phyloP scores from a whole-genome alignment of 2,113 vertebrate genomes.

The Eretmochelys imbricata region DNA sequence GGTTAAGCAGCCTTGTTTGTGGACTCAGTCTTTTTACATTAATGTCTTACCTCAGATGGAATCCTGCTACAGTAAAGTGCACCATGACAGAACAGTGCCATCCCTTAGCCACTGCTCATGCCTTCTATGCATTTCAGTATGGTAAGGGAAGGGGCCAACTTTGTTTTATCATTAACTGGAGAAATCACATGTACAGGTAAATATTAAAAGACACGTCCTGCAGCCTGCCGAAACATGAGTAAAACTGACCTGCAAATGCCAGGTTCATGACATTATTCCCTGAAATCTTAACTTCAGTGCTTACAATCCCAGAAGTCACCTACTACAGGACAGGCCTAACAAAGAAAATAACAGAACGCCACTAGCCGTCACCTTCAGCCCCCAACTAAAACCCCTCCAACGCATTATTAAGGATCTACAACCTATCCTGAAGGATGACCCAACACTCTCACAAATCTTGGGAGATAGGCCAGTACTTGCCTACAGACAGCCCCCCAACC shows the following conservation, averaged over 20 bases:
- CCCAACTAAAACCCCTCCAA: no score
- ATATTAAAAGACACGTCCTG: accelerated
- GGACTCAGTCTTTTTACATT: neutral
- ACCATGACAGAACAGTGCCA: neutral
- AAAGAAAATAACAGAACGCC: no score
- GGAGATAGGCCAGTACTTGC: no score
- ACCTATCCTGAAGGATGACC: no score
- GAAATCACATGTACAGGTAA: neutral
- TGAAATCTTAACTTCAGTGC: neutral
- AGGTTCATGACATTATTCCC: neutral
- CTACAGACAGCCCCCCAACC: no score
- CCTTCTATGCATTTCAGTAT: neutral
- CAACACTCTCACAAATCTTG: no score
- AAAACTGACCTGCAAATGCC: neutral
- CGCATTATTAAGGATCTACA: no score
- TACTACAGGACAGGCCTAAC: no score
- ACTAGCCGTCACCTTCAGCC: no score
- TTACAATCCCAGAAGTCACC: no score
- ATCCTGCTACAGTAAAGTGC: neutral
- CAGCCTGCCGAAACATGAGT: neutral
- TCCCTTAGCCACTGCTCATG: neutral
- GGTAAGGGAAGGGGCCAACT: neutral
- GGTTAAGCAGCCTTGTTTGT: neutral
- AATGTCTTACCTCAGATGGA: neutral
- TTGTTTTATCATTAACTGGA: neutral